Percentiles rank a stretch among this genome's conserved stretches.
phyloP scores from a whole-genome alignment of 2,113 vertebrate genomes.

The Erythrocebus patas region DNA sequence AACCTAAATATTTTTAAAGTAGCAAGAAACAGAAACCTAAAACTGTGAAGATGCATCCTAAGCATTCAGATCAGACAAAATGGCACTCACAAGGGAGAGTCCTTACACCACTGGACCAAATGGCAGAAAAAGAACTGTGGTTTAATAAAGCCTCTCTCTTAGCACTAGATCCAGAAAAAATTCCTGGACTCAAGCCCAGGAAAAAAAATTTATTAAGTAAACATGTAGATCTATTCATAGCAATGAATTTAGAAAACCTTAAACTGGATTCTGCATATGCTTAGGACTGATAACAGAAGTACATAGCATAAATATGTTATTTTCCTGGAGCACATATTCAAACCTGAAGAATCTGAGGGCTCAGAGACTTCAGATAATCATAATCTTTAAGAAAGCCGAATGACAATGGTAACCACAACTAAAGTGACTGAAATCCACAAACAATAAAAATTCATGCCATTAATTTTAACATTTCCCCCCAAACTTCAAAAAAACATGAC shows the following conservation, averaged over 20 bases:
- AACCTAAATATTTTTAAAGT: not conserved
- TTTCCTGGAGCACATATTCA: not conserved
- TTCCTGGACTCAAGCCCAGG: not conserved
- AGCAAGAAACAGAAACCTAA: slow-evolving; percentile 10
- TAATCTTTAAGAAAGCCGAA: not conserved
- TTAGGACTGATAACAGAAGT: not conserved
- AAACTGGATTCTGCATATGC: not conserved
- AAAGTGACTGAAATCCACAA: not conserved
- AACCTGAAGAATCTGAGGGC: not conserved
- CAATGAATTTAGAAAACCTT: slow-evolving; percentile 11
- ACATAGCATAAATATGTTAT: not conserved
- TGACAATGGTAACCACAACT: not conserved
- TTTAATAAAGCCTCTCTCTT: not conserved
- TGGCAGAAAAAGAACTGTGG: not conserved
- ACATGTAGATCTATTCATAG: not conserved
- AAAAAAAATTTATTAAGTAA: not conserved
- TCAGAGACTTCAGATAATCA: not conserved
- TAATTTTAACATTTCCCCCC: not conserved
- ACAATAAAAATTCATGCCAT: not conserved
- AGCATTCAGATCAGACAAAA: not conserved
- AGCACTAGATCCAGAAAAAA: not conserved
- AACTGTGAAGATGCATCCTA: not conserved
- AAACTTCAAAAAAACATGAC: slow-evolving; percentile 20
- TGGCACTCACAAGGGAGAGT: not conserved
- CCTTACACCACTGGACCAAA: not conserved